Base-by-base conservation (phyloP, 2,888 invertebrate genomes). In the Drosophila barbarae region DNA sequence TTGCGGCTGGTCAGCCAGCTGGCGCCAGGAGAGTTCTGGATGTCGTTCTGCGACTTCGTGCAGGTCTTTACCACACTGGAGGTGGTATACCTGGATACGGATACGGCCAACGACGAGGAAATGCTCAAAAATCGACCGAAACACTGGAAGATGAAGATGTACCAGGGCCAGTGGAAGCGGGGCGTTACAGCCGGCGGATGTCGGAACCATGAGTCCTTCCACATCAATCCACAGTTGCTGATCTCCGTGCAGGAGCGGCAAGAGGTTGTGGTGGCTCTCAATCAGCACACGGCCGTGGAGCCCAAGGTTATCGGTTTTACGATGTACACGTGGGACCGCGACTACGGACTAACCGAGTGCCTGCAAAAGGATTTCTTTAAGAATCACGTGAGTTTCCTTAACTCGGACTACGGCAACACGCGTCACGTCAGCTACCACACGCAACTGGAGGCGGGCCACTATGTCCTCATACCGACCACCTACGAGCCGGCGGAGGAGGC, bases 221-320 rank as follows among this genome's bases (percentile, higher is more conserved):
- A 97, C 88, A 95, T 96, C 86, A 97, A 97, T 89, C 97, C 97
- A 0, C 97, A 97, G 90, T 91, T 97, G 39, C 94, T 96, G 83
- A 88, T 97, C 47, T 92, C 93, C 46, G 89, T 97, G 32, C 93
- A 93, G 78, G 96, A 96, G 87, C 92, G 93, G 90, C 95, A 95
- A 85, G 95, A 95, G 88, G 93, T 96, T 1, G 93, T 97, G 13
- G 93, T 97, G 52, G 96, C 96, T 0, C 90, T 97, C 12, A 95
- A 95, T 88, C 97, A 97, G 86, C 96, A 97, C 88, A 95, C 95
- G 70, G 95, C 96, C 53, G 94, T 96, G 92, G 97, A 97, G 88
- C 96, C 97, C 12, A 96, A 96, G 91, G 96, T 96, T 6, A 95
- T 97, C 72, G 97, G 97, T 32, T 97, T 97, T 87, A 96, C 96